Conservation (phyloP, 2,113 vertebrate species). For the Athene noctua region DNA sequence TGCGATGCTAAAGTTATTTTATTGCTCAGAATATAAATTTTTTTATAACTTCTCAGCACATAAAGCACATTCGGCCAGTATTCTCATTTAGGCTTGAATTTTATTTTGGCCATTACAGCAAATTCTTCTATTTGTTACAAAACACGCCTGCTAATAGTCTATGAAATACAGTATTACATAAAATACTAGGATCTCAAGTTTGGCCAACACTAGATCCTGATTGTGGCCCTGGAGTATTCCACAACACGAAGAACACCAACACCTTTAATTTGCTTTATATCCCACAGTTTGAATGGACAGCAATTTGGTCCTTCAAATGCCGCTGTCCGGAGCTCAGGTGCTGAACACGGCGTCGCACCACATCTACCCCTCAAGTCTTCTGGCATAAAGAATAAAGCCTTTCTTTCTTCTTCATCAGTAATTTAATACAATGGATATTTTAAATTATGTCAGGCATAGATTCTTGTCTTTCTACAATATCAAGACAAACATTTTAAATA, state of each 20-base stretch:
- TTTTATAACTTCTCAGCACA: neutral
- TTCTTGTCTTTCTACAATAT: neutral
- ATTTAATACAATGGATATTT: neutral
- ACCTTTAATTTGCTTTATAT: too few relatives aligned
- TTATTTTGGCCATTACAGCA: neutral
- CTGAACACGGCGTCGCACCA: constrained; percentile 13
- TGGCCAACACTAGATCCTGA: neutral
- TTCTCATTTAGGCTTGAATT: neutral
- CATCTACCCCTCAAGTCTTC: neutral
- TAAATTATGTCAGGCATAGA: neutral
- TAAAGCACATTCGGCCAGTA: neutral
- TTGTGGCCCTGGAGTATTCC: neutral
- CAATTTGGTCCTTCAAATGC: fast-evolving
- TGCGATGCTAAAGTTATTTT: neutral
- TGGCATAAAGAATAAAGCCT: neutral
- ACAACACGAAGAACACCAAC: fast-evolving
- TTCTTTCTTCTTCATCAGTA: neutral
- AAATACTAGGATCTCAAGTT: neutral
- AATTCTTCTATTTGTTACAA: neutral
- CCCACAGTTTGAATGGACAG: fast-evolving
- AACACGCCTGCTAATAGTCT: neutral
- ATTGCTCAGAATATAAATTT: neutral
- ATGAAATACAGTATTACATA: neutral
- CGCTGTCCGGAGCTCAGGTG: constrained; percentile 71
- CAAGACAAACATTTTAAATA: neutral